Evolutionary conservation across 2,113 vertebrate genomes (phyloP), one percentile per base, ranked within the genome.

Genomic region (Odocoileus hemionus): DNA sequence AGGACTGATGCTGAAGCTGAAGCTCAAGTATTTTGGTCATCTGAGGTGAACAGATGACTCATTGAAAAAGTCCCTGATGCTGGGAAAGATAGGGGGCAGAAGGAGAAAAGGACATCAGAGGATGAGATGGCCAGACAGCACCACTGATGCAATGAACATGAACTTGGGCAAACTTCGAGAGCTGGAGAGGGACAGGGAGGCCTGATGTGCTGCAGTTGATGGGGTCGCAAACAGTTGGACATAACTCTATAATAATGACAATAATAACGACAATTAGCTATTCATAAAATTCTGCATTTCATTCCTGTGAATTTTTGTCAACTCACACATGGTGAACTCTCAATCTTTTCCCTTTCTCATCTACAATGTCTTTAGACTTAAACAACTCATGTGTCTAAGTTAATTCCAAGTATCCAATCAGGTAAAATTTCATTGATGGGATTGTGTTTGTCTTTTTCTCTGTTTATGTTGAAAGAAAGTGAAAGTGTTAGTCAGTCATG

Each of bases 301-400:
- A 79, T 23, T 86, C 67, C n/a, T 67, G 11, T 92, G 86, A 76
- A 83, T 98, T 89, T 96, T 96, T 96, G 89, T 98, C 90, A 97
- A 60, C 92, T 80, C 64, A 86, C 61, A 95, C 64, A 25, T 26
- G 7, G 16, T 57, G 28, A 50, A 3, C 36, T 58, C 6, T 25
- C 2, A 64, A 30, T 79, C 1, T 7, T 30, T 67, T 54, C 16
- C 21, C 33, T 21, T 58, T 91, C n/a, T 85, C 79, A 39, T 96
- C 26, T 86, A n/a, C 45, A 61, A 64, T 74, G 12, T 54, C n/a
- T 76, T 82, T 57, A 67, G 54, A 23, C 11, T 86, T 96, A 86
- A 91, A 36, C 55, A 86, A 64, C 91, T 94, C 15, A 74, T 23
- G 6, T 17, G 58, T 54, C 3, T 86, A 93, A 61, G 64, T 86